These are phyloP conservation scores for Acrocyrtus sp. DNA, from an alignment of 2,888 invertebrate species.

Conservation along the genomic window DNA sequence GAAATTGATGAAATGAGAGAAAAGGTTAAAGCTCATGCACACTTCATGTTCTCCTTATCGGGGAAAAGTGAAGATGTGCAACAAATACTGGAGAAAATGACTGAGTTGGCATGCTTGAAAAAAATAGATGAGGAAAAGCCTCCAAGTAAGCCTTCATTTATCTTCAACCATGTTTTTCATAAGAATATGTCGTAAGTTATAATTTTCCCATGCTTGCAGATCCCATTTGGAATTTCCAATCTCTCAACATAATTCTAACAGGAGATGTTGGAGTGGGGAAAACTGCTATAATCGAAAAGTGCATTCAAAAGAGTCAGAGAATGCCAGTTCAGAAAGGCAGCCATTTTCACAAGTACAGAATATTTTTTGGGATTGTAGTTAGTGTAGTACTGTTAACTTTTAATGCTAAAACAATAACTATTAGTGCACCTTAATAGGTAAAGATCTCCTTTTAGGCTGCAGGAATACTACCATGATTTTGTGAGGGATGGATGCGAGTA, in stretches of 20 bases:
- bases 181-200: background rate
- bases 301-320: no score
- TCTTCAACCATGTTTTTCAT: background rate
- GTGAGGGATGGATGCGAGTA: slow-evolving; percentile 79
- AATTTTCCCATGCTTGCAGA: slow-evolving; percentile 12
- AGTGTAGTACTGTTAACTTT: no score
- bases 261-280: slow-evolving; percentile 94
- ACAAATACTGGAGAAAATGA: slow-evolving; percentile 74
- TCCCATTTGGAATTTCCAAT: slow-evolving; percentile 44
- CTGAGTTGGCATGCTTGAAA: slow-evolving; percentile 64
- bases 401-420: no score
- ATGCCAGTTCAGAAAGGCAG: no score
- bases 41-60: slow-evolving; percentile 79
- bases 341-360: no score
- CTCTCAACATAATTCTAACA: slow-evolving; percentile 83
- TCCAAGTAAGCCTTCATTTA: slow-evolving; percentile 14
- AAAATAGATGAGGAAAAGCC: slow-evolving; percentile 38
- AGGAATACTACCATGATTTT: slow-evolving; percentile 70
- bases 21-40: slow-evolving; percentile 76
- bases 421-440: no score
- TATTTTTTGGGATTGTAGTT: no score
- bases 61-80: no score
- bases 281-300: slow-evolving; percentile 88
- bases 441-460: background rate
- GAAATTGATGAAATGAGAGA: slow-evolving; percentile 80